Percentiles rank a stretch among this genome's conserved stretches.
Evolutionary conservation across 2,888 invertebrate species (phyloP).

Genomic region (Zaprionus lineosus): DNA sequence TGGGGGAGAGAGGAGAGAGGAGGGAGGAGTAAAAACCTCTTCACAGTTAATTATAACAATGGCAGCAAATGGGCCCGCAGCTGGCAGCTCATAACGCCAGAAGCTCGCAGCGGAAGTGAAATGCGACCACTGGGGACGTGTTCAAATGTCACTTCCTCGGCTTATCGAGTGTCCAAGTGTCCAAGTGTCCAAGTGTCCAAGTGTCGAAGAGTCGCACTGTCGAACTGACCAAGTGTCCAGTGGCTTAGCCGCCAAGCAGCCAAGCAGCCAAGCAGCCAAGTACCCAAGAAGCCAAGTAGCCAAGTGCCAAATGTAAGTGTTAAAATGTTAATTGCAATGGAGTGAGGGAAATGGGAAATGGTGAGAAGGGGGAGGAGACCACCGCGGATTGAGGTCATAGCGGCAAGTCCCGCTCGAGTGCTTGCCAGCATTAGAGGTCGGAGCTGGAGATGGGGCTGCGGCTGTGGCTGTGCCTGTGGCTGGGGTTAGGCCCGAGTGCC

Average conservation of each 20-base stretch:
- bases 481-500: neutral
- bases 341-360: neutral
- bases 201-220: too few relatives aligned
- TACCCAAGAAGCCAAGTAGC: too few relatives aligned
- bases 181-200: neutral
- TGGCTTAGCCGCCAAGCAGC: slow-evolving; percentile 3
- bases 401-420: slow-evolving; percentile 1
- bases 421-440: neutral
- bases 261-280: too few relatives aligned
- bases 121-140: slow-evolving; percentile 52
- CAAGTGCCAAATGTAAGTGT: slow-evolving; percentile 58
- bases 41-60: slow-evolving; percentile 74
- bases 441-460: too few relatives aligned
- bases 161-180: too few relatives aligned
- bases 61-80: slow-evolving; percentile 48
- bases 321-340: slow-evolving; percentile 64
- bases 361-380: slow-evolving; percentile 10
- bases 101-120: slow-evolving; percentile 62
- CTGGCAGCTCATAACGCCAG: slow-evolving; percentile 36
- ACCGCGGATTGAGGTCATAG: slow-evolving; percentile 27
- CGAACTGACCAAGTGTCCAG: too few relatives aligned
- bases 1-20: neutral
- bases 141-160: slow-evolving; percentile 54
- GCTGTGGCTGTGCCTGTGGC: too few relatives aligned
- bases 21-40: slow-evolving; percentile 29